These are phyloP conservation scores for Globia sparganii DNA, from an alignment of 2,888 invertebrate species.

Conservation along the genomic window DNA sequence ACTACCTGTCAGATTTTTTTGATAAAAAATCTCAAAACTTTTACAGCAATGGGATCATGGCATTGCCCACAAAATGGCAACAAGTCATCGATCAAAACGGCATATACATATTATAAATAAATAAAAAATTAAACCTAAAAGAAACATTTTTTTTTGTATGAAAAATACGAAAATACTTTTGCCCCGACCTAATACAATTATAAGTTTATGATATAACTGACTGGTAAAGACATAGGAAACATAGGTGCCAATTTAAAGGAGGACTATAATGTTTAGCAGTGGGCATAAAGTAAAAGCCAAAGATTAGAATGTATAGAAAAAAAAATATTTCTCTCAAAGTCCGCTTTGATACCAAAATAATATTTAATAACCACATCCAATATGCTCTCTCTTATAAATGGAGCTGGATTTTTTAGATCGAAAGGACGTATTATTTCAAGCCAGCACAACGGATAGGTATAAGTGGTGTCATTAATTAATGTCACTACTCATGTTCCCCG, in stretches of 20 bases:
- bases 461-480: slow-evolving; percentile 43
- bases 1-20: no score
- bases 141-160: no score
- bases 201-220: background rate
- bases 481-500: slow-evolving; percentile 48
- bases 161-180: no score
- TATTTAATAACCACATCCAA: background rate
- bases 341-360: background rate
- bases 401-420: slow-evolving; percentile 39
- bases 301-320: background rate
- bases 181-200: no score
- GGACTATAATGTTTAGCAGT: no score
- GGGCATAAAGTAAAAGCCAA: background rate
- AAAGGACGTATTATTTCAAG: slow-evolving; percentile 46
- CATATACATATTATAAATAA: no score
- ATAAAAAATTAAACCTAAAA: no score
- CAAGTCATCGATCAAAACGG: no score
- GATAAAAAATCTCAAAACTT: no score
- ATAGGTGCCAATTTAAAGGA: background rate
- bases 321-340: background rate
- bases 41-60: no score
- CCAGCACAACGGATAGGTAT: slow-evolving; percentile 44
- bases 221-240: background rate
- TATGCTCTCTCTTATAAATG: slow-evolving; percentile 43
- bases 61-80: no score